Evolutionary conservation across 2,888 invertebrate genomes (phyloP).

Genomic region (Epinotia nisella): DNA sequence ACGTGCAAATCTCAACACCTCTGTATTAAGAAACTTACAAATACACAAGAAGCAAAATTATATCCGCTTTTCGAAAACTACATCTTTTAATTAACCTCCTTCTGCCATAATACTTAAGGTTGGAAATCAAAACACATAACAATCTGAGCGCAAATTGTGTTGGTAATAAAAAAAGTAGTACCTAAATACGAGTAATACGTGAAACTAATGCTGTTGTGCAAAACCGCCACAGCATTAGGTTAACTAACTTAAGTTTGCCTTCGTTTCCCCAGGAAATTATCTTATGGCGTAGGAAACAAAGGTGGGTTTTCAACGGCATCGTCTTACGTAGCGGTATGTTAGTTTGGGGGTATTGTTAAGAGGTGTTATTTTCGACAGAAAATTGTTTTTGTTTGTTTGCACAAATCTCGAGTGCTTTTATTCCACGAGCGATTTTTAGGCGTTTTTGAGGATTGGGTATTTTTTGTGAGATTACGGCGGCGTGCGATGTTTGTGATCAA

Average conservation of each 20-base stretch:
- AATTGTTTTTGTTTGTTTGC: slow-evolving; percentile 60
- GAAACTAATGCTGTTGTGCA: slow-evolving; percentile 50
- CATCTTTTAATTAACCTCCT: too few relatives aligned
- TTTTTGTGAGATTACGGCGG: slow-evolving; percentile 42
- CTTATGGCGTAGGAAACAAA: neutral
- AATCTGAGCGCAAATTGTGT: neutral
- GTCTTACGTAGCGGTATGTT: neutral
- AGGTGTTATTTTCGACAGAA: slow-evolving; percentile 63
- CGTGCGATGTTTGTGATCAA: slow-evolving; percentile 16
- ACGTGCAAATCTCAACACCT: slow-evolving; percentile 39
- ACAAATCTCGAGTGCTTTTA: slow-evolving; percentile 54
- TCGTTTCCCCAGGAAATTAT: neutral
- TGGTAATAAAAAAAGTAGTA: slow-evolving; percentile 28
- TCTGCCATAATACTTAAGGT: neutral
- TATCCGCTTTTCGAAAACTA: neutral
- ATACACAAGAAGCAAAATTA: neutral
- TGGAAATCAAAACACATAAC: neutral
- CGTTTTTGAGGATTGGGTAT: slow-evolving; percentile 41
- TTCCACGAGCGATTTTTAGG: slow-evolving; percentile 48
- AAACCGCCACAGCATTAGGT: slow-evolving; percentile 49
- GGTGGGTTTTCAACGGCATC: neutral
- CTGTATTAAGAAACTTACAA: slow-evolving; percentile 10
- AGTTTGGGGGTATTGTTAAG: slow-evolving; percentile 21
- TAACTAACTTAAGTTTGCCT: slow-evolving; percentile 10
- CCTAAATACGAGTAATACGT: slow-evolving; percentile 42